These are phyloP conservation scores for Sebastes kiyomatsui DNA, from an alignment of 2,797 vertebrate genomes.

Conservation along the genomic window DNA sequence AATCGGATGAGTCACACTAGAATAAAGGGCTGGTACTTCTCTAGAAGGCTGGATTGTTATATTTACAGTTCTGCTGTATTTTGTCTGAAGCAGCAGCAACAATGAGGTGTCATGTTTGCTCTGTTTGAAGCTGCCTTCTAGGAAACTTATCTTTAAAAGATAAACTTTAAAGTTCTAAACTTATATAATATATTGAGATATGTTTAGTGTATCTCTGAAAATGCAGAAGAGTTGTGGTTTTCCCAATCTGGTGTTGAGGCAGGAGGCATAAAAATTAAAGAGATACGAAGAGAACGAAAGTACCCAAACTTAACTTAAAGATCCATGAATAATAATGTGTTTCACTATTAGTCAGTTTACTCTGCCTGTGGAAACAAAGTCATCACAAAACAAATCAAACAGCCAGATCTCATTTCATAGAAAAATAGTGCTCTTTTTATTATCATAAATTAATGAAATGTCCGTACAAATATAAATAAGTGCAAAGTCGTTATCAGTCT, in stretches of 20 bases:
- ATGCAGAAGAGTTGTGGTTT: slow-evolving; percentile 2
- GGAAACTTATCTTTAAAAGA: not conserved
- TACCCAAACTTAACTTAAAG: not conserved
- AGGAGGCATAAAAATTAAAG: not conserved
- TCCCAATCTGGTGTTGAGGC: not conserved
- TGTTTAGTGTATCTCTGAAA: not conserved
- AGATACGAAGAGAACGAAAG: slow-evolving; percentile 11
- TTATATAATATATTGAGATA: not conserved
- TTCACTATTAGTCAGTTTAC: not conserved
- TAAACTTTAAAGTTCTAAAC: not conserved
- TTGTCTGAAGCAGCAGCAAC: slow-evolving; percentile 9
- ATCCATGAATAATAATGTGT: not conserved
- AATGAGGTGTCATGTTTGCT: not conserved
- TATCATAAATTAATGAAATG: slow-evolving; percentile 99
- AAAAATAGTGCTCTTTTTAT: slow-evolving; percentile 98
- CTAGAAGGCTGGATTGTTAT: slow-evolving; percentile 15
- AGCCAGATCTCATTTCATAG: slow-evolving; percentile 66
- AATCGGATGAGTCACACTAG: slow-evolving; percentile 41
- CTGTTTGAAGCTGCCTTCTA: not conserved
- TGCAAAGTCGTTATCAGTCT: slow-evolving; percentile 90
- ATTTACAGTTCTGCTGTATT: slow-evolving; percentile 54
- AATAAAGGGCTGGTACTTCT: slow-evolving; percentile 27
- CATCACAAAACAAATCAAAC: slow-evolving; percentile 35
- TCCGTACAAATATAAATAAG: slow-evolving; percentile 97
- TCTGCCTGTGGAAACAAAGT: not conserved